Evolutionary conservation across 2,113 vertebrate genomes (phyloP).

Genomic region (Cranoglanis bouderius): DNA sequence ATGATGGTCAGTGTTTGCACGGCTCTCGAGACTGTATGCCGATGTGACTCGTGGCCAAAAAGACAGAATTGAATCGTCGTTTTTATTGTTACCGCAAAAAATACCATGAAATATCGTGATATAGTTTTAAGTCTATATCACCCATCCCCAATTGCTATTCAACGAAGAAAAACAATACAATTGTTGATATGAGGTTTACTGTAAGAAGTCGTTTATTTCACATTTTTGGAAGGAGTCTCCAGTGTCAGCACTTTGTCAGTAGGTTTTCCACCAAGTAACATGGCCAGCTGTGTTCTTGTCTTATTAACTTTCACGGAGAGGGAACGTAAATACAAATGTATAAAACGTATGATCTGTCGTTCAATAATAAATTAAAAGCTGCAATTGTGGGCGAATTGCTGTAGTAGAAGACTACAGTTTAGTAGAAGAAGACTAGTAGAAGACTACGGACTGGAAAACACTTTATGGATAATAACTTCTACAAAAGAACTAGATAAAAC

Average conservation of each 20-base stretch:
- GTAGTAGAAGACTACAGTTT: background rate
- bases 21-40: no score
- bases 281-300: background rate
- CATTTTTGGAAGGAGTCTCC: background rate
- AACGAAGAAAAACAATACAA: background rate
- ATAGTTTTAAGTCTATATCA: no score
- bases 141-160: background rate
- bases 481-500: background rate
- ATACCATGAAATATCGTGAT: no score
- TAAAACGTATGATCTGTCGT: background rate
- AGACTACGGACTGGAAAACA: no score
- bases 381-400: background rate
- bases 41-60: no score
- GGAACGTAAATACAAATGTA: background rate
- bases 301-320: background rate
- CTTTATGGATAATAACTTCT: background rate
- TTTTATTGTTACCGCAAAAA: no score
- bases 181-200: background rate
- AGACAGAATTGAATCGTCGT: no score
- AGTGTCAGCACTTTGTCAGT: background rate
- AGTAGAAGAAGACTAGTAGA: no score
- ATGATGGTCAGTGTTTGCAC: no score
- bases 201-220: background rate
- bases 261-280: background rate
- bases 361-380: background rate